Evolutionary conservation across 1,140 invertebrate genomes (phyloP), one percentile per base, ranked within the genome.

Genomic region (Stenopsyche tienmushanensis): DNA sequence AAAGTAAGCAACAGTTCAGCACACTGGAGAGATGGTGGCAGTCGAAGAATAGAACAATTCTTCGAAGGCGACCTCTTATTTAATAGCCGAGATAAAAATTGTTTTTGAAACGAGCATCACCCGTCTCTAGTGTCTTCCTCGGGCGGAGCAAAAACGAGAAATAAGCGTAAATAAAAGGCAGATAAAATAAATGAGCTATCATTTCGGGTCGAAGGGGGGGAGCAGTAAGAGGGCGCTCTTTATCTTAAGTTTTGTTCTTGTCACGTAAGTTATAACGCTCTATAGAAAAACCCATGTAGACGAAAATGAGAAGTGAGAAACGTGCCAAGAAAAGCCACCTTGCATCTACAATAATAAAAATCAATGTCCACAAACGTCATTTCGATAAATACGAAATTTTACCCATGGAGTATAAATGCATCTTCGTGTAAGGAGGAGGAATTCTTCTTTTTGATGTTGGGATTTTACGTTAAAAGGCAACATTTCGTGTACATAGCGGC

Each of bases 121-220:
- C 18, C 2, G 15, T 53, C 24, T 25, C 5, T 23, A 1, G 25
- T 3, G 50, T 57, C 42, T 57, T 57, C 39, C 2, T 15, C 13
- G 9, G 13, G 34, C 39, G 39, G 42, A 24, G 39, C 10, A 26
- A 44, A 20, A 44, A 45, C 57, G 42, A 20, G 7, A 29, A 34
- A 20, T 23, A 42, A 26, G 25, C 57, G 57, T 60, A 60, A 60
- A 60, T 49, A 60, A 47, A 24, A 62, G 55, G 49, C 57, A 64
- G 62, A 68, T 68, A 68, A 68, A 68, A 68, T 68, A 68, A 68
- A 68, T 68, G 66, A 65, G 57, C 62, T 62, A 65, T 65, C 66
- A 62, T 68, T 62, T 55, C 53, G 26, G 18, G 23, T 44, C 39
- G 58, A 39, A 10, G 15, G 44, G 55, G 41, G 3, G 53, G 5